A percentile compares a stretch with the other conserved stretches of the same genome.
These are phyloP conservation scores for Spea multiplicata DNA, from an alignment of 2,113 vertebrate species.

Conservation along the genomic window DNA sequence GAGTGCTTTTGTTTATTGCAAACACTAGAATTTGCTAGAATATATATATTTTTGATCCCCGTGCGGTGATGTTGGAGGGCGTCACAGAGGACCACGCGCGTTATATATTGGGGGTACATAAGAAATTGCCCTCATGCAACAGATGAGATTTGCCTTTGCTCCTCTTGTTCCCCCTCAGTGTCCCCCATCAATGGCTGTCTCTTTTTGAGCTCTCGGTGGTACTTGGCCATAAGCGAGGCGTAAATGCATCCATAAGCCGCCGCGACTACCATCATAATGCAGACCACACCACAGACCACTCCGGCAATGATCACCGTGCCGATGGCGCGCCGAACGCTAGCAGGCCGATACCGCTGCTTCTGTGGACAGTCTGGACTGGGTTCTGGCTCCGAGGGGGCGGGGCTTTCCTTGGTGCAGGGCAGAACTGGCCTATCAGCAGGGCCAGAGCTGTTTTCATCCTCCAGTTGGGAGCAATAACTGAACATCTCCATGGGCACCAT, in stretches of 20 bases:
- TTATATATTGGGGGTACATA: background rate
- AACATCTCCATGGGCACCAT: conserved; percentile 97
- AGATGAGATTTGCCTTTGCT: conserved; percentile 96
- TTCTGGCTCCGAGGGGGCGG: conserved; percentile 63
- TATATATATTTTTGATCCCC: background rate
- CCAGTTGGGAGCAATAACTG: conserved; percentile 93
- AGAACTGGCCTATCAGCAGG: conserved; percentile 70
- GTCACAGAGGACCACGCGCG: background rate
- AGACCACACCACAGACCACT: conserved; percentile 93
- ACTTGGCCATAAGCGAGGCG: conserved; percentile 97
- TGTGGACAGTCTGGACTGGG: conserved; percentile 68
- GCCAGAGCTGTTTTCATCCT: conserved; percentile 79
- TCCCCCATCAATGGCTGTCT: conserved; percentile 95
- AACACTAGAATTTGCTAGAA: background rate
- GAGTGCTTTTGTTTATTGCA: conserved; percentile 11
- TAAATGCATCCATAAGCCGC: conserved; percentile 97
- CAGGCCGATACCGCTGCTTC: conserved; percentile 83
- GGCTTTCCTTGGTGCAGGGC: conserved; percentile 78
- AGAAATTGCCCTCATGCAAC: conserved; percentile 75
- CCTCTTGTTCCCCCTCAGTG: conserved; percentile 84
- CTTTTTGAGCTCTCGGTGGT: conserved; percentile 96
- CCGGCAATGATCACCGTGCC: conserved; percentile 95
- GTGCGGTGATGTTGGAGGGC: background rate
- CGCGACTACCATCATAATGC: conserved; percentile 98
- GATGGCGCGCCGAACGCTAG: conserved; percentile 90